These are phyloP conservation scores for Chalcis sispes DNA, from an alignment of 2,888 invertebrate genomes.

Conservation along the genomic window DNA sequence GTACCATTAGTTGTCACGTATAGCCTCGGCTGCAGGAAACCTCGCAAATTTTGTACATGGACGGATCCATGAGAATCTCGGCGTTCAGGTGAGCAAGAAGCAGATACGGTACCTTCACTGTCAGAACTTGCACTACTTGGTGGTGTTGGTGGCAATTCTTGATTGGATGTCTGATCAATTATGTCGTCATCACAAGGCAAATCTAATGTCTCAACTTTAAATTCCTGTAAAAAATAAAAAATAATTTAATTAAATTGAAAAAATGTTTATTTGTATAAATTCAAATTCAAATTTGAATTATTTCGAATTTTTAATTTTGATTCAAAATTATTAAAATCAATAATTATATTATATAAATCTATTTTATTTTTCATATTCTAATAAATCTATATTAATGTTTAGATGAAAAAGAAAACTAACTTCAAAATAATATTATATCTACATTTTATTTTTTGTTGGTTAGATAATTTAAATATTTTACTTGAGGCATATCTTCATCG, in stretches of 20 bases:
- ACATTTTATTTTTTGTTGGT: background rate
- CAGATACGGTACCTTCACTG: conserved; percentile 86
- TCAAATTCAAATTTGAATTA: too few relatives aligned
- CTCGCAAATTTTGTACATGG: conserved; percentile 71
- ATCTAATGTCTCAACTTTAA: conserved; percentile 54
- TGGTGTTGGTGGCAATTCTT: conserved; percentile 88
- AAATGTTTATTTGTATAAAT: too few relatives aligned
- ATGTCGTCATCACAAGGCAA: conserved; percentile 44
- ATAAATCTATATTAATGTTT: background rate
- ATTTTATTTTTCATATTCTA: background rate
- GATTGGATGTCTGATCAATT: conserved; percentile 47
- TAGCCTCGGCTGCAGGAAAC: conserved; percentile 69
- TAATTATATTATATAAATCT: too few relatives aligned
- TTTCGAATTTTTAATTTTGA: too few relatives aligned
- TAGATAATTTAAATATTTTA: conserved; percentile 49
- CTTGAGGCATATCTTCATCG: conserved; percentile 71
- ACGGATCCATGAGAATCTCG: conserved; percentile 71
- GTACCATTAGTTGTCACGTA: conserved; percentile 66
- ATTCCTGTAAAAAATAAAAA: conserved; percentile 35
- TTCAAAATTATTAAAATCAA: too few relatives aligned
- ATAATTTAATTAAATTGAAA: too few relatives aligned
- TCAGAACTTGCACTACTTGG: conserved; percentile 90
- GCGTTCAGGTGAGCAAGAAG: conserved; percentile 77
- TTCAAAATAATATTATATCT: background rate
- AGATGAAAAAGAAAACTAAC: background rate